These are phyloP conservation scores for Tangara arthus DNA, from an alignment of 2,797 vertebrate genomes.

Conservation along the genomic window DNA sequence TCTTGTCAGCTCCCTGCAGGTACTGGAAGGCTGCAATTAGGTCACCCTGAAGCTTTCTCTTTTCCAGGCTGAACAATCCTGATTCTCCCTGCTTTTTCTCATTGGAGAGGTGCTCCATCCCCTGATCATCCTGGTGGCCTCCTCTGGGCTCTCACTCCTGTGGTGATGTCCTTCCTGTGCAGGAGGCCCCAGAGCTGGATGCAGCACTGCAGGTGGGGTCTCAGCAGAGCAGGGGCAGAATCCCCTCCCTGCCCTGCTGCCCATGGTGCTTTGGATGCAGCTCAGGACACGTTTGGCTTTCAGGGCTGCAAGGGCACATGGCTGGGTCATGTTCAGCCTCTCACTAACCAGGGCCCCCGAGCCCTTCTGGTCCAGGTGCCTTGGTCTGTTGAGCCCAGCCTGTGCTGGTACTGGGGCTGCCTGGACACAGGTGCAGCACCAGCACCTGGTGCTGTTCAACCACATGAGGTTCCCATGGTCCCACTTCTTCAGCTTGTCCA, in stretches of 20 bases:
- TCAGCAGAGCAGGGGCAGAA: background rate
- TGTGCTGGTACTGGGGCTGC: background rate
- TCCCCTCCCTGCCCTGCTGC: background rate
- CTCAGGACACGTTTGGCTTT: background rate
- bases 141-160: background rate
- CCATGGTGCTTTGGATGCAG: background rate
- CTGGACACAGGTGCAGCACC: background rate
- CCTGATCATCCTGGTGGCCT: background rate
- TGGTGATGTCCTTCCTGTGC: background rate
- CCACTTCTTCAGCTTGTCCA: background rate
- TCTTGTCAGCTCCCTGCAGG: background rate
- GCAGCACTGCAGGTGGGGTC: background rate
- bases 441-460: background rate
- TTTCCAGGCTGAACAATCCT: background rate
- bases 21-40: background rate
- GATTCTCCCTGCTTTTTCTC: background rate
- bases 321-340: background rate
- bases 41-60: background rate
- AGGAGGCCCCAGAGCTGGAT: background rate
- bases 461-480: background rate
- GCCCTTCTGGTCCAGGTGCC: rapidly evolving
- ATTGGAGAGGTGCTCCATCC: background rate
- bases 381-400: background rate
- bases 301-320: background rate
- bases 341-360: rapidly evolving